Evolutionary conservation across 2,797 vertebrate species (phyloP), one percentile per base, ranked within the genome.

Genomic region (Aselliscus stoliczkanus): DNA sequence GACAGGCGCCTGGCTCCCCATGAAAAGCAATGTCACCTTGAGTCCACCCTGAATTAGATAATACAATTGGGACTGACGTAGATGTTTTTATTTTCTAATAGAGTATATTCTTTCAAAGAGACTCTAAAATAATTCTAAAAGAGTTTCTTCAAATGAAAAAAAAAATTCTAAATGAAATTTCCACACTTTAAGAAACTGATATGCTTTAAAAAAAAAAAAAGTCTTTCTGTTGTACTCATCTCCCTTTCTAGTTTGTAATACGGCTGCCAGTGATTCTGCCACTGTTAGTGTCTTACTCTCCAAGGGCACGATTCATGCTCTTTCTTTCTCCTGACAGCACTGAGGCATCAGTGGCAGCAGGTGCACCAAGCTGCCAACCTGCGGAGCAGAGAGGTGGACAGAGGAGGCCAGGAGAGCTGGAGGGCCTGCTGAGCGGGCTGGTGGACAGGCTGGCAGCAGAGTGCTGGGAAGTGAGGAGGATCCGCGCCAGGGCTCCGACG

Each of bases 271-370:
- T 72, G 89, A 95, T 67, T 92, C 58, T 93, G 62, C 56, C 50
- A 11, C n/a, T 81, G 3, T 23, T 91, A 44, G 82, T 83, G 44
- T 60, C 72, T 69, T 86, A 70, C 11, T 73, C 21, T 29, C 81
- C 93, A 96, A 94, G 90, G 88, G 92, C 87, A 39, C 14, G 15
- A 31, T 93, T 95, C 69, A 79, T 79, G 42, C 47, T 88, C 31
- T 90, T 65, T 67, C 86, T 88, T 65, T 92, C 67, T 96, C 81
- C 70, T 95, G 97, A 95, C 88, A 96, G 85, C 52, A 70, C 23
- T 5, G 4, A 75, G 20, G 58, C 58, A 29, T 0, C 7, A 47
- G 77, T 54, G 69, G 73, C 81, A 62, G 77, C 90, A 96, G 90
- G 90, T 72, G 77, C 82, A 20, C 0, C 20, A 25, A 86, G 69